Conservation (phyloP, 2,113 vertebrate genomes). For the Cyphomyrus discorhynchus region DNA sequence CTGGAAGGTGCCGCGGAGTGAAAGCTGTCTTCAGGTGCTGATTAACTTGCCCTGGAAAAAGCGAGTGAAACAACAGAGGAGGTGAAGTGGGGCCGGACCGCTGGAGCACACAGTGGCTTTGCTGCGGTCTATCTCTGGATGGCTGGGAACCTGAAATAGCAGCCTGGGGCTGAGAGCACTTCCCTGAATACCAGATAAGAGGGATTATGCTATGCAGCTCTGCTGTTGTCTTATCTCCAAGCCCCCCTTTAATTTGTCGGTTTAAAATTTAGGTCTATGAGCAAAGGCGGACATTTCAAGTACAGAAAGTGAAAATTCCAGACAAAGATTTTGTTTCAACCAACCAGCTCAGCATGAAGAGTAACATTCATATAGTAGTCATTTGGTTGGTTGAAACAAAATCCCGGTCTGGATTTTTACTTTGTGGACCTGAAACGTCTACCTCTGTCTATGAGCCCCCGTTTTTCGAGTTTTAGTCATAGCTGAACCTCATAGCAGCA, state of each 20-base stretch:
- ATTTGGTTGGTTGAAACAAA: no score
- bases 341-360: no score
- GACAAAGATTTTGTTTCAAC: no score
- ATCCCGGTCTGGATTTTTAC: no score
- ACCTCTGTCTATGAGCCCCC: background rate
- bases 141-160: slow-evolving; percentile 31
- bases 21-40: slow-evolving; percentile 12
- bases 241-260: slow-evolving; percentile 1
- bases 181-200: slow-evolving; percentile 32
- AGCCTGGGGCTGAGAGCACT: slow-evolving; percentile 21
- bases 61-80: slow-evolving; percentile 33
- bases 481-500: background rate
- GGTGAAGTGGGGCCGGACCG: slow-evolving; percentile 29
- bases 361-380: no score
- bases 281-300: no score
- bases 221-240: slow-evolving; percentile 20
- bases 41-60: slow-evolving; percentile 31
- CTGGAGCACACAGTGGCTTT: slow-evolving; percentile 22
- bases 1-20: slow-evolving; percentile 13
- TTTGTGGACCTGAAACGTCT: no score
- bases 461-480: background rate
- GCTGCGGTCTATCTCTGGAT: slow-evolving; percentile 39
- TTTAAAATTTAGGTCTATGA: background rate
- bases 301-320: no score
- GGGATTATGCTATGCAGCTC: background rate